A percentile compares a stretch with the other conserved stretches of the same genome.
phyloP scores from a whole-genome alignment of 2,888 invertebrate species.

The Oligia strigilis region DNA sequence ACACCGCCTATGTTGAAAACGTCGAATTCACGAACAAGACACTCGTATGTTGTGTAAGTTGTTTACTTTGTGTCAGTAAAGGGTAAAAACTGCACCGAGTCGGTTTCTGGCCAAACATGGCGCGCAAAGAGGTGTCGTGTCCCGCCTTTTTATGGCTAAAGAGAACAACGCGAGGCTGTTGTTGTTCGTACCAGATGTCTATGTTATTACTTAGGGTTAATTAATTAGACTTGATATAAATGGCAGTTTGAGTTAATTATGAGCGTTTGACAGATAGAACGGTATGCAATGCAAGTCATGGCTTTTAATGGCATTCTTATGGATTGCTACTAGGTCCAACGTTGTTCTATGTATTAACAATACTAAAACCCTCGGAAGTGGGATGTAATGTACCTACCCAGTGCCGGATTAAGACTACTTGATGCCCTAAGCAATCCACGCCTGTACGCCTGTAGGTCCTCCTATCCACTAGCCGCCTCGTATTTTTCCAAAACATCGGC shows the following conservation, averaged over 20 bases:
- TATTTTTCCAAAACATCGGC: too few species aligned
- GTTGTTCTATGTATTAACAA: not conserved
- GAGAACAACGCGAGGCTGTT: conserved; percentile 69
- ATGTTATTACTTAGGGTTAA: conserved; percentile 42
- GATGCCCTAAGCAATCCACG: too few species aligned
- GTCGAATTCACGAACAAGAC: conserved; percentile 14
- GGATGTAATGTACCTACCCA: too few species aligned
- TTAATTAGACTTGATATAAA: conserved; percentile 48
- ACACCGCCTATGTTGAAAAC: not conserved
- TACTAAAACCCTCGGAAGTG: not conserved
- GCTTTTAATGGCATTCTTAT: not conserved
- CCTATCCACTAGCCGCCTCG: too few species aligned
- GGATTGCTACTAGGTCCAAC: not conserved
- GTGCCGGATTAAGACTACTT: too few species aligned
- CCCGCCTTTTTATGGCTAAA: conserved; percentile 75
- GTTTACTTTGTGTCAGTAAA: conserved; percentile 38
- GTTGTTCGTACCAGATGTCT: conserved; percentile 59
- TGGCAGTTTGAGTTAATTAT: conserved; percentile 22
- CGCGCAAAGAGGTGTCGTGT: conserved; percentile 62
- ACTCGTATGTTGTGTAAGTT: conserved; percentile 31
- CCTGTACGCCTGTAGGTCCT: too few species aligned
- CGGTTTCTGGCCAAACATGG: conserved; percentile 74
- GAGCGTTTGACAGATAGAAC: conserved; percentile 10
- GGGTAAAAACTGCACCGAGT: conserved; percentile 59
- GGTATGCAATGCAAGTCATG: not conserved